Conservation (phyloP, 2,888 invertebrate species). For the Lochmaea capreae region DNA sequence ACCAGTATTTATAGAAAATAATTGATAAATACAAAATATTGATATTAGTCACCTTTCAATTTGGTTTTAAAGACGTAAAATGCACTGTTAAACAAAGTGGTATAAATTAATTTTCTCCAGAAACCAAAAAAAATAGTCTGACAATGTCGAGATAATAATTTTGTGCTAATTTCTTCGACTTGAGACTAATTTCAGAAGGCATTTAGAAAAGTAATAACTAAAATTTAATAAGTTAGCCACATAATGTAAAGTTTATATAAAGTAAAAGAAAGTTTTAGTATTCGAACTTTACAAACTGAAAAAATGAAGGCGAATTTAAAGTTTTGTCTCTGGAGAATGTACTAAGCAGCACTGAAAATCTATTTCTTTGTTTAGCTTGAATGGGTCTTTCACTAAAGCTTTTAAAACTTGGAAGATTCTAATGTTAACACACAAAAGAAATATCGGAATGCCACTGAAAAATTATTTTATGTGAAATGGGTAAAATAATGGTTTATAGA, state of each 20-base stretch:
- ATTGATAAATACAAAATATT: no score
- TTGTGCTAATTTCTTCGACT: neutral
- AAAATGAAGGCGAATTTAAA: conserved; percentile 29
- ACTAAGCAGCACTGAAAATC: conserved; percentile 26
- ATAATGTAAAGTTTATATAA: conserved; percentile 29
- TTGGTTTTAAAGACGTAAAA: no score
- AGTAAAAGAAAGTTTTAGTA: conserved; percentile 21
- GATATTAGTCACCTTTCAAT: no score
- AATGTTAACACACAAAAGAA: conserved; percentile 15
- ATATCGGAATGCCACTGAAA: conserved; percentile 7
- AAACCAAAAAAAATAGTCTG: neutral
- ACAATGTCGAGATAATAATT: neutral
- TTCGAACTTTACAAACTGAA: conserved; percentile 27
- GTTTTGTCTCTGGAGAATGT: conserved; percentile 31
- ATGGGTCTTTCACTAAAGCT: conserved; percentile 22
- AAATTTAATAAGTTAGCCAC: conserved; percentile 30
- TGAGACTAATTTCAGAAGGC: conserved; percentile 6
- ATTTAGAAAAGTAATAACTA: conserved; percentile 17
- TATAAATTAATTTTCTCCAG: neutral
- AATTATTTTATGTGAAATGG: neutral
- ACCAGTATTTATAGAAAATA: no score
- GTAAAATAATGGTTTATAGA: neutral
- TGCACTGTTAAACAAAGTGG: no score
- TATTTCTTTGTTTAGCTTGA: conserved; percentile 32
- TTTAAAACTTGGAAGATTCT: conserved; percentile 20